phyloP scores from a whole-genome alignment of 2,797 vertebrate genomes.

The Luscinia megarhynchos region DNA sequence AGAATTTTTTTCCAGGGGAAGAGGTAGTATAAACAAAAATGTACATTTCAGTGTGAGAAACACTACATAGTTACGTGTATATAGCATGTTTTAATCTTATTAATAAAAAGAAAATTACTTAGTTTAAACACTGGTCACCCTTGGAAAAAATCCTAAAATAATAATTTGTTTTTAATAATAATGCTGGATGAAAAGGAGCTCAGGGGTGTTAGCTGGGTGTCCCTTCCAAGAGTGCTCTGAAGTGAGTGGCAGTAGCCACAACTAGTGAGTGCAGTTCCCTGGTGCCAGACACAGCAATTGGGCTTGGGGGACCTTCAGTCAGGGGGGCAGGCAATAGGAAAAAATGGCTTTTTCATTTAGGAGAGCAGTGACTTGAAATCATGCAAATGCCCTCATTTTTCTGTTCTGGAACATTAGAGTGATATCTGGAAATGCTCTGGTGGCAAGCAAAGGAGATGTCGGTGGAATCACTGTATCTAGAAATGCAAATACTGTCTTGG shows the following conservation, averaged over 20 bases:
- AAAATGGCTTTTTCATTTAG: not conserved
- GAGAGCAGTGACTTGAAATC: not conserved
- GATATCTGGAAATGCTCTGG: slow-evolving; percentile 22
- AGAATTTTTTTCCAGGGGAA: not conserved
- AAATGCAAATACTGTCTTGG: not conserved
- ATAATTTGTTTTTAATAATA: not conserved
- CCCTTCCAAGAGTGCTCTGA: not conserved
- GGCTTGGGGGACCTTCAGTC: not conserved
- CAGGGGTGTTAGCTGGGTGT: not conserved
- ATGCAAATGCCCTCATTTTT: not conserved
- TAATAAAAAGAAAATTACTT: not conserved
- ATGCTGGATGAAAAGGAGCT: not conserved
- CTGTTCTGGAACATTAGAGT: not conserved
- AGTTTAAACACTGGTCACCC: not conserved
- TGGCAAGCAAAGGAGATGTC: not conserved
- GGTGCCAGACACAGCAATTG: not conserved
- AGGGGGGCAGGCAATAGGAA: not conserved
- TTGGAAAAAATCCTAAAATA: not conserved
- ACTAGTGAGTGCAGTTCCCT: not conserved
- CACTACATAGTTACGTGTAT: not conserved
- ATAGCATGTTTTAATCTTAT: not conserved
- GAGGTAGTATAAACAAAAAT: not conserved
- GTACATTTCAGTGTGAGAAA: not conserved
- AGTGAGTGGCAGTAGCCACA: not conserved
- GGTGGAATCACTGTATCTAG: not conserved